A percentile compares a stretch with the other conserved stretches of the same genome.
phyloP scores from a whole-genome alignment of 2,888 invertebrate genomes.

The Parapristionchus giblindavisi region DNA sequence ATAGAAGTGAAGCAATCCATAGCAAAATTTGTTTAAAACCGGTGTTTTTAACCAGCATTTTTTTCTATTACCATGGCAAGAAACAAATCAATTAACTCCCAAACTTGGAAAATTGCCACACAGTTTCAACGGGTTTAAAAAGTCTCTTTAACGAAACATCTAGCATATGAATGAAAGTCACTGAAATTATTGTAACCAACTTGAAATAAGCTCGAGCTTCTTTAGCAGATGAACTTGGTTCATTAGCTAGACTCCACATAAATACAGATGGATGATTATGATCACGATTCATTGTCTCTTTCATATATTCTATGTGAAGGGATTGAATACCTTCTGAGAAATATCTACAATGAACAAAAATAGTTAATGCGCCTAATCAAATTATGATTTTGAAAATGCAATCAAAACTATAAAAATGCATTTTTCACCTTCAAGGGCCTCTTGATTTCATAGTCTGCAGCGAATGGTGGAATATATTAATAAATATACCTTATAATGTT shows the following conservation, averaged over 20 bases:
- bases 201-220: constrained; percentile 84
- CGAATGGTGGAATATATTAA: neutral
- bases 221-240: constrained; percentile 80
- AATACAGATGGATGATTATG: constrained; percentile 87
- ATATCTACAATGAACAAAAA: neutral
- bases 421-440: neutral
- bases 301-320: constrained; percentile 85
- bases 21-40: no score
- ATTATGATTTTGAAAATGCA: neutral
- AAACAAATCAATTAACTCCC: neutral
- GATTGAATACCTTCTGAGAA: constrained; percentile 3
- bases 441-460: neutral
- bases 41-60: neutral
- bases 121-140: no score
- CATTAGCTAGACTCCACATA: constrained; percentile 93
- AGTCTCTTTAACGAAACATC: neutral
- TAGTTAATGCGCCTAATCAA: neutral
- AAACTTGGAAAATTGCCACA: no score
- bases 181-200: constrained; percentile 72
- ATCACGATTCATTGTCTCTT: constrained; percentile 87
- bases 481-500: neutral
- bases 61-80: neutral
- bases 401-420: neutral
- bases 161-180: neutral
- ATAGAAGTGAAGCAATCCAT: no score